Conservation (phyloP, 2,888 invertebrate species). For the Eupithecia inturbata region DNA sequence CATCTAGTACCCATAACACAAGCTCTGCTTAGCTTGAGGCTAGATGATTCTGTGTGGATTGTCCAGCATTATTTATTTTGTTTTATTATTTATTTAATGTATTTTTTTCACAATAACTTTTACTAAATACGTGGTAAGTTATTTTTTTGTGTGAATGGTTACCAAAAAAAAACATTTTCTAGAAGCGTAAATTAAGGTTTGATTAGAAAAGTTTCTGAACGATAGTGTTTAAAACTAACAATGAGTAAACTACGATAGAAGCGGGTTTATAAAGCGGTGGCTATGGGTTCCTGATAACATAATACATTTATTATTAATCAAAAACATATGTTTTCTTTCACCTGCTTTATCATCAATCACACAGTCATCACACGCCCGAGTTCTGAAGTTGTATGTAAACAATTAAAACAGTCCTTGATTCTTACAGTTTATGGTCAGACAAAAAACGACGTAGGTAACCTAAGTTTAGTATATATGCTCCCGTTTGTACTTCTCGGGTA, state of each 20-base stretch:
- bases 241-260: not conserved
- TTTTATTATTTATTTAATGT: too few relatives aligned
- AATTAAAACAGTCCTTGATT: too few relatives aligned
- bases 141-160: too few relatives aligned
- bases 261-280: too few relatives aligned
- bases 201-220: not conserved
- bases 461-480: not conserved
- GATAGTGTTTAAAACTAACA: not conserved
- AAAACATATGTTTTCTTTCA: not conserved
- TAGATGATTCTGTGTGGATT: too few relatives aligned
- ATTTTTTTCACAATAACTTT: too few relatives aligned
- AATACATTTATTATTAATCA: not conserved
- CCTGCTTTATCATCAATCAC: not conserved
- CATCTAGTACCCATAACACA: too few relatives aligned
- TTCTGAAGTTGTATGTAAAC: not conserved
- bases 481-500: not conserved
- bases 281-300: not conserved
- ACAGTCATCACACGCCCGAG: not conserved
- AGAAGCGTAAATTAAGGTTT: not conserved
- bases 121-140: too few relatives aligned
- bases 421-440: not conserved
- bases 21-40: too few relatives aligned
- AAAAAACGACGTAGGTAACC: not conserved
- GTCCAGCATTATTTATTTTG: too few relatives aligned
- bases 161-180: not conserved